phyloP scores from a whole-genome alignment of 2,113 vertebrate genomes.

The Vidua chalybeata region DNA sequence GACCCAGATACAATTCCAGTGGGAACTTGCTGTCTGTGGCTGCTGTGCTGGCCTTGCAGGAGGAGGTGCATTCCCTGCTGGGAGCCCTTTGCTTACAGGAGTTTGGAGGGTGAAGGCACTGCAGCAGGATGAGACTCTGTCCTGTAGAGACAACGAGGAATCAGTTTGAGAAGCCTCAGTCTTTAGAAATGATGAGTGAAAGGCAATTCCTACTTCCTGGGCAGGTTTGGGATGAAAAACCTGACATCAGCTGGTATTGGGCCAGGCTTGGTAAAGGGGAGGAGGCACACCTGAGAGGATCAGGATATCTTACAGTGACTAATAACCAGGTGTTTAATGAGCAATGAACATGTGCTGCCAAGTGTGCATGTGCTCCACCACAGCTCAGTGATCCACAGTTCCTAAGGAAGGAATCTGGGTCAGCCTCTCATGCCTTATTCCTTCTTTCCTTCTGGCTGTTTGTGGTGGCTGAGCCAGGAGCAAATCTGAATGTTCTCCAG shows the following conservation, averaged over 20 bases:
- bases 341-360: not conserved
- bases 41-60: not conserved
- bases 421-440: not conserved
- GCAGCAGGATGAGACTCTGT: not conserved
- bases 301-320: not conserved
- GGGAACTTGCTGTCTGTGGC: not conserved
- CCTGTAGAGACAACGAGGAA: not conserved
- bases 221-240: not conserved
- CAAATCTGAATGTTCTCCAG: not conserved
- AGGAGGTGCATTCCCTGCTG: not conserved
- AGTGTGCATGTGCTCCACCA: not conserved
- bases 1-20: not conserved
- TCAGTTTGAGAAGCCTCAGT: not conserved
- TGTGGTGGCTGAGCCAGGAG: not conserved
- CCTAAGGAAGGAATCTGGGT: not conserved
- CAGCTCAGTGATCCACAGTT: not conserved
- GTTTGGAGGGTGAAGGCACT: not conserved
- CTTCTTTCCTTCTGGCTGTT: not conserved
- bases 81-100: not conserved
- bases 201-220: not conserved
- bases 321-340: not conserved
- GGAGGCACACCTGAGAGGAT: not conserved
- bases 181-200: not conserved
- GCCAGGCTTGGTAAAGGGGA: not conserved
- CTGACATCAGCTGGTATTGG: fast-evolving